Base-by-base conservation (phyloP, 1,140 invertebrate species). In the Sycobia sp. region DNA sequence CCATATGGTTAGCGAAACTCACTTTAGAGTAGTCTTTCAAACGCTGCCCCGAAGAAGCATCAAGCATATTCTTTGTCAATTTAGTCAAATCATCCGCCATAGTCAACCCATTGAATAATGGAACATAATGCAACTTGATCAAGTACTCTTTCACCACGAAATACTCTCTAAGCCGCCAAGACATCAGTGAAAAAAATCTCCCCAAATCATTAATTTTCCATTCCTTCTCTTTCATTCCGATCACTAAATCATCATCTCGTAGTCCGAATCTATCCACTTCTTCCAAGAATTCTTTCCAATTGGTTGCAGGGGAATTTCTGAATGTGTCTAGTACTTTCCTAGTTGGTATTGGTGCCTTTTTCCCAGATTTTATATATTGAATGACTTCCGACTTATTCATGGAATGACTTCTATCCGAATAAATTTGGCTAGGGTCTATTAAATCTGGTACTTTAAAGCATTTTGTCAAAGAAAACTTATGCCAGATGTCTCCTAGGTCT, bases 91-190 rank as follows among this genome's bases (percentile, higher is more conserved):
- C 51, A 23, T 54, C 51, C 3, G 51, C 29, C 32, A 54, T 39
- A 3, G 51, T 54, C 3, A 54, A 13, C 5, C 51, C 51, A 3
- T 18, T 8, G 20, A 54, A 54, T 23, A 54, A 39, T n/a, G 51
- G 51, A 4, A 54, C 14, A 54, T n/a, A 54, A 16, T 38, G 34
- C 8, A 34, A 25, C 14, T 54, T 38, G 1, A 54, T 54, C 23
- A 54, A 39, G 16, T 54, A 54, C 36, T 54, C 51, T 5, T 34
- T 54, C 4, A 54, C 34, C 2, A 54, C 34, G 18, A 54, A 54
- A 27, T 54, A 54, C 13, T 54, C 51, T 14, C 51, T 54, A 2
- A 54, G 20, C 2, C 2, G 3, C 51, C 51, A 54, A 1, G 34
- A 39, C 51, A 54, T 39, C 4, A 54, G 20, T 8, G 16, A 5